A percentile compares a stretch with the other conserved stretches of the same genome.
Evolutionary conservation across 2,888 invertebrate species (phyloP).

Genomic region (Agrotis clavis): DNA sequence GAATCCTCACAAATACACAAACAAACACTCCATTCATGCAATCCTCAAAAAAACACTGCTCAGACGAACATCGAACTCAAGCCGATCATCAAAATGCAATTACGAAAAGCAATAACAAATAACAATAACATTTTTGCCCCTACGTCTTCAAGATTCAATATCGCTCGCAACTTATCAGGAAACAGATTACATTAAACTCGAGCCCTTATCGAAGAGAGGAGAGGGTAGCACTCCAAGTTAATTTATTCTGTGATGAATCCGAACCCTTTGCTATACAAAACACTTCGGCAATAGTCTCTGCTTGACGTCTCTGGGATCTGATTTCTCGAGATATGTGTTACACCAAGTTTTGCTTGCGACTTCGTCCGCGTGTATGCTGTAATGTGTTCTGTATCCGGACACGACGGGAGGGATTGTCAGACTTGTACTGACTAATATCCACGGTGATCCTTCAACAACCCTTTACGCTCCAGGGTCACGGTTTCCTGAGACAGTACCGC

Average conservation of each 20-base stretch:
- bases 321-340: slow-evolving; percentile 7
- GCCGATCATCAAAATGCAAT: slow-evolving; percentile 50
- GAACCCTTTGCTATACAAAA: slow-evolving; percentile 47
- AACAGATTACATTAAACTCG: slow-evolving; percentile 47
- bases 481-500: no score
- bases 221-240: slow-evolving; percentile 38
- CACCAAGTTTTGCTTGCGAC: background rate
- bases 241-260: slow-evolving; percentile 51
- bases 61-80: slow-evolving; percentile 15
- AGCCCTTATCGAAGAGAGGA: slow-evolving; percentile 31
- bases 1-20: no score
- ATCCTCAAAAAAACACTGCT: slow-evolving; percentile 12
- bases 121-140: slow-evolving; percentile 41
- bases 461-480: no score
- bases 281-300: slow-evolving; percentile 44
- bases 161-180: slow-evolving; percentile 26
- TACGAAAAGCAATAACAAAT: slow-evolving; percentile 50
- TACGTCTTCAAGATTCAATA: slow-evolving; percentile 47
- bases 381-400: no score
- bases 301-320: slow-evolving; percentile 17
- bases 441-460: no score
- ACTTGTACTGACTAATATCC: no score
- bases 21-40: background rate
- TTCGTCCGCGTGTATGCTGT: background rate
- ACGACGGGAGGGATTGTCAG: no score